A percentile compares a stretch with the other conserved stretches of the same genome.
Conservation (phyloP, 2,888 invertebrate genomes). For the Acleris holmiana region DNA sequence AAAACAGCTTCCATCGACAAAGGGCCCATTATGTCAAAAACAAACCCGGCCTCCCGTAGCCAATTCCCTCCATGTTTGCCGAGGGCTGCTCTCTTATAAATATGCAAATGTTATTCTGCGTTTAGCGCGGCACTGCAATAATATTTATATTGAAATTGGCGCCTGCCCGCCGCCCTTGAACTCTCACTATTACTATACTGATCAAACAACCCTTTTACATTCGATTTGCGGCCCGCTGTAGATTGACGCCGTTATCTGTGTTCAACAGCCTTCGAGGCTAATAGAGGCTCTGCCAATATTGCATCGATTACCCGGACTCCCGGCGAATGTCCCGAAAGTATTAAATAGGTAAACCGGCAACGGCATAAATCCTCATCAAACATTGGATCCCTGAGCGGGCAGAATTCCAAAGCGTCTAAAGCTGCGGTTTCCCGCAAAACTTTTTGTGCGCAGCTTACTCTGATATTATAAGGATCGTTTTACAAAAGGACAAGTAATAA, state of each 20-base stretch:
- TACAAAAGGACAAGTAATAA: slow-evolving; percentile 66
- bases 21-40: slow-evolving; percentile 77
- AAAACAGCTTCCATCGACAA: slow-evolving; percentile 64
- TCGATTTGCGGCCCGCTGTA: slow-evolving; percentile 49
- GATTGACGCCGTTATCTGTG: slow-evolving; percentile 58
- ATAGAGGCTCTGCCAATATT: slow-evolving; percentile 44
- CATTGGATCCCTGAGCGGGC: slow-evolving; percentile 35
- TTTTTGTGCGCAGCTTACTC: slow-evolving; percentile 50
- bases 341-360: slow-evolving; percentile 35
- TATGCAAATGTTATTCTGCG: slow-evolving; percentile 81
- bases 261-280: slow-evolving; percentile 56
- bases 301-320: slow-evolving; percentile 32
- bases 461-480: slow-evolving; percentile 53
- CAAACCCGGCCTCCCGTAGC: slow-evolving; percentile 65
- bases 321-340: slow-evolving; percentile 36
- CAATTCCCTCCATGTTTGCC: slow-evolving; percentile 75
- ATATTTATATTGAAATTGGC: slow-evolving; percentile 79
- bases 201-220: slow-evolving; percentile 70
- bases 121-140: slow-evolving; percentile 77
- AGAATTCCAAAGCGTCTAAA: slow-evolving; percentile 32
- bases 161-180: slow-evolving; percentile 69
- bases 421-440: slow-evolving; percentile 43
- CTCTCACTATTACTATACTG: slow-evolving; percentile 68
- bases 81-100: slow-evolving; percentile 79
- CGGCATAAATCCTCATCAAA: slow-evolving; percentile 38